Percentiles rank a stretch among this genome's conserved stretches.
phyloP scores from a whole-genome alignment of 2,113 vertebrate genomes.

The Engystomops pustulosus region DNA sequence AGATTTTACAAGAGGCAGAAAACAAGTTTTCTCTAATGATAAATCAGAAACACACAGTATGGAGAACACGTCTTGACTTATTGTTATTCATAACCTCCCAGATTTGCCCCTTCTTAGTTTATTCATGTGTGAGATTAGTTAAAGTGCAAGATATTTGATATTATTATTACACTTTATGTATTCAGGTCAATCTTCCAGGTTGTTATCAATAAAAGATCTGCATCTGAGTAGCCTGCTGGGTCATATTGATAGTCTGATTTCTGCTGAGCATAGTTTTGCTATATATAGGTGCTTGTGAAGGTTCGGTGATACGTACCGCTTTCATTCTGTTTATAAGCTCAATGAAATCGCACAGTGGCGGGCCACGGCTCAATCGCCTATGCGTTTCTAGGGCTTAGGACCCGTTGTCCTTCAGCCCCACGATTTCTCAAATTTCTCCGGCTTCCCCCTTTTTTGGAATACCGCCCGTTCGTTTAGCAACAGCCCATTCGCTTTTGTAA shows the following conservation, averaged over 20 bases:
- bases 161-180: background rate
- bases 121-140: conserved; percentile 4
- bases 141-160: background rate
- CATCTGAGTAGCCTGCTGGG: background rate
- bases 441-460: too few relatives aligned
- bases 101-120: background rate
- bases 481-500: too few relatives aligned
- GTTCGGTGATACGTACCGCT: too few relatives aligned
- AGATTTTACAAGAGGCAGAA: conserved; percentile 3
- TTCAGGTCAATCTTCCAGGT: background rate
- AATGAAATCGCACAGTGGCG: too few relatives aligned
- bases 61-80: background rate
- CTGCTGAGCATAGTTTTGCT: too few relatives aligned
- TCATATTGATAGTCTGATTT: background rate
- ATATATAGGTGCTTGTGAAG: too few relatives aligned
- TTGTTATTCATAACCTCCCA: conserved; percentile 16
- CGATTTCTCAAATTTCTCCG: too few relatives aligned
- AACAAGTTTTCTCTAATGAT: background rate
- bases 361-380: too few relatives aligned
- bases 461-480: too few relatives aligned
- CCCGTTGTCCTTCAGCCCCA: too few relatives aligned
- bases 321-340: too few relatives aligned
- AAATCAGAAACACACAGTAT: background rate
- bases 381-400: too few relatives aligned
- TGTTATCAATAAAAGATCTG: background rate